These are phyloP conservation scores for Plectropomus leopardus DNA, from an alignment of 2,113 vertebrate genomes.

Conservation along the genomic window DNA sequence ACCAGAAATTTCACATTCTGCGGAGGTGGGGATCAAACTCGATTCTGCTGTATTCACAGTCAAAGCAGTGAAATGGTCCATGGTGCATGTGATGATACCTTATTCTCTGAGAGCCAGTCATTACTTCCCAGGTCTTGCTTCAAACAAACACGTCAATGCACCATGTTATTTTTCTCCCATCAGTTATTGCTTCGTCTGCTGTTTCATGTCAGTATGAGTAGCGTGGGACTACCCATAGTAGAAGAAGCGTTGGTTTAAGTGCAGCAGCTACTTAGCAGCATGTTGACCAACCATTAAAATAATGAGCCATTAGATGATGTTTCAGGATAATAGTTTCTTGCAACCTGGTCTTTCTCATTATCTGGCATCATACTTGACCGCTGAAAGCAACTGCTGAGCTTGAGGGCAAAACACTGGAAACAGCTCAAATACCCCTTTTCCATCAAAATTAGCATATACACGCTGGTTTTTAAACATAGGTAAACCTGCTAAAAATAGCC, in stretches of 20 bases:
- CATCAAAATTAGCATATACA: too few relatives aligned
- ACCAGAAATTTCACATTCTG: too few relatives aligned
- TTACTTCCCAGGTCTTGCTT: slow-evolving; percentile 8
- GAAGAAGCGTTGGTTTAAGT: slow-evolving; percentile 16
- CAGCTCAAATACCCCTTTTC: too few relatives aligned
- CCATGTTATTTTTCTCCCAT: background rate
- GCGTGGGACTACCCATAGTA: background rate
- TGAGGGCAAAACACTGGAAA: background rate
- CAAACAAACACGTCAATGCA: background rate
- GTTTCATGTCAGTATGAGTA: background rate
- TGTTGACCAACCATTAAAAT: slow-evolving; percentile 17
- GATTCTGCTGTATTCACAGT: too few relatives aligned
- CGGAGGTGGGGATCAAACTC: too few relatives aligned
- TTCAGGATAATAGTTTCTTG: slow-evolving; percentile 7
- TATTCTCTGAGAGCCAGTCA: background rate
- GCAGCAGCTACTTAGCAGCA: slow-evolving; percentile 56
- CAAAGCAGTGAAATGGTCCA: background rate
- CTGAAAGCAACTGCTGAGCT: slow-evolving; percentile 9
- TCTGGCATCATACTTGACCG: slow-evolving; percentile 1
- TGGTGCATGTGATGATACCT: background rate
- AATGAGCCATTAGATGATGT: background rate
- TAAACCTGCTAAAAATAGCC: too few relatives aligned
- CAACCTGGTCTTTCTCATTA: slow-evolving; percentile 27
- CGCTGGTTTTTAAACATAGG: too few relatives aligned
- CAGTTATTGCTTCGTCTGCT: slow-evolving; percentile 16